Evolutionary conservation across 2,797 vertebrate species (phyloP), one percentile per base, ranked within the genome.

Genomic region (Sylvia borin): DNA sequence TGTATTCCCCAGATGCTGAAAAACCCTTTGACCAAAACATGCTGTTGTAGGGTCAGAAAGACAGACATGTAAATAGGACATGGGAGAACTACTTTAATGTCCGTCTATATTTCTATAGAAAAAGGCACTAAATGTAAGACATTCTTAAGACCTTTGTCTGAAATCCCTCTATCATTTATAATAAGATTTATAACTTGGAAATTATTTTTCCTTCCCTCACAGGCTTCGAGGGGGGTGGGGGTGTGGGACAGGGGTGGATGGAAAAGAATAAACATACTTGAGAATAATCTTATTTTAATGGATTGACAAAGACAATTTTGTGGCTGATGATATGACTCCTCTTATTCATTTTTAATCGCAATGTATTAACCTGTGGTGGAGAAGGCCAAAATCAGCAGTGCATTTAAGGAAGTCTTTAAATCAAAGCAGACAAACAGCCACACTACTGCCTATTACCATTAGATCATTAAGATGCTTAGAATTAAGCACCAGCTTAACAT

Each of bases 321-420:
- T 85, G 67, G 82, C 68, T 92, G 73, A 96, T 0, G 3, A 81
- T 60, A 82, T 25, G 70, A 79, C 73, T 58, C 38, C 85, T 64
- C 80, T 90, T 84, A 93, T 87, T 87, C 15, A 95, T 96, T 95
- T 95, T 96, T 95, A 93, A 93, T 94, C 74, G 67, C 85, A 90
- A 85, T 62, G 22, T 94, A 82, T 90, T 95, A 96, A 95, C 90
- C 80, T 95, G 57, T 71, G 72, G 88, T 58, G 47, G 27, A 82
- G 64, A 76, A 92, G 78, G 85, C 64, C 60, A 67, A 81, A 88
- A 60, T 67, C 77, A 85, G 88, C 50, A 93, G 62, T 38, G 80
- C 80, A 88, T 91, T 95, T 90, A 93, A 90, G 82, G 71, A 90
- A 94, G 75, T 77, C 83, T 90, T 96, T 90, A 95, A 95, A 92